A percentile compares a stretch with the other conserved stretches of the same genome.
Conservation (phyloP, 2,888 invertebrate species). For the Aleiodes testaceus region DNA sequence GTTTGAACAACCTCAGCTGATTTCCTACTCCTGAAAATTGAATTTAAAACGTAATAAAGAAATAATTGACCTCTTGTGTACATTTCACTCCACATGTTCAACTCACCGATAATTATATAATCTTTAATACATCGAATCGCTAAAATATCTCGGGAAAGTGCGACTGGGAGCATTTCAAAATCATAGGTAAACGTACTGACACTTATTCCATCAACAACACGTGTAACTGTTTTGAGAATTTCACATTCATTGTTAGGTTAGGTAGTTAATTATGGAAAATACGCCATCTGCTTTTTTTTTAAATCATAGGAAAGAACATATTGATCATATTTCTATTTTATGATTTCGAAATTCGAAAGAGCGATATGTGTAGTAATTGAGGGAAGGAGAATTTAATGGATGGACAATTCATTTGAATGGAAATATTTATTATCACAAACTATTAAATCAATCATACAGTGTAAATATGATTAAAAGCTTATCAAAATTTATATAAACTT, state of each 20-base stretch:
- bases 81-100: slow-evolving; percentile 18
- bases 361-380: not conserved
- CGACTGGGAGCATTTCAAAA: slow-evolving; percentile 45
- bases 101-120: slow-evolving; percentile 64
- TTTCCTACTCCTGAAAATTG: slow-evolving; percentile 63
- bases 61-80: not conserved
- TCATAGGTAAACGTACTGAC: not conserved
- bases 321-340: too few relatives aligned
- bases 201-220: not conserved
- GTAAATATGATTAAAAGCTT: slow-evolving; percentile 64
- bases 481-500: slow-evolving; percentile 50
- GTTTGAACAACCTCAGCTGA: slow-evolving; percentile 53
- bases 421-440: slow-evolving; percentile 72
- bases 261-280: too few relatives aligned
- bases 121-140: slow-evolving; percentile 59
- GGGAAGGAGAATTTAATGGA: slow-evolving; percentile 3
- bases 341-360: too few relatives aligned
- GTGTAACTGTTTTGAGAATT: not conserved
- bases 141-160: slow-evolving; percentile 62
- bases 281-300: too few relatives aligned
- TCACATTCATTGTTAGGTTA: not conserved
- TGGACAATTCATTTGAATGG: slow-evolving; percentile 52
- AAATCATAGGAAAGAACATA: too few relatives aligned
- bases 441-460: slow-evolving; percentile 68
- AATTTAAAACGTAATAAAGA: slow-evolving; percentile 25